Evolutionary conservation across 2,797 vertebrate species (phyloP), one percentile per base, ranked within the genome.

Genomic region (Pelodytes ibericus): DNA sequence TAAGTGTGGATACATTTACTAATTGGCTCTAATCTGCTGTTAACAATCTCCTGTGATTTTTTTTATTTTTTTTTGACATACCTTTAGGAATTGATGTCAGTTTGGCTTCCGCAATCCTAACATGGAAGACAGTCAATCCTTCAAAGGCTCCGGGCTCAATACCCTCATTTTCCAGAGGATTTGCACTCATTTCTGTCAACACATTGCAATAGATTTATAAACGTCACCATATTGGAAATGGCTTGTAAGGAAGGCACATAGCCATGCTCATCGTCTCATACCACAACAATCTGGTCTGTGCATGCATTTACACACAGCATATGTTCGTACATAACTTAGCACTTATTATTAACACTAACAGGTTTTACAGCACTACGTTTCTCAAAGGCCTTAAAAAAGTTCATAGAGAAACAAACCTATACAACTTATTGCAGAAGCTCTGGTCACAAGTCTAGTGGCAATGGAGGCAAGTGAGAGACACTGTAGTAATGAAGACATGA

Each of bases 51-150:
- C n/a, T n/a, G n/a, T n/a, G n/a, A n/a, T n/a, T n/a, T n/a, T n/a
- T n/a, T n/a, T n/a, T n/a, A n/a, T n/a, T n/a, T n/a, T n/a, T n/a
- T 1, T 66, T 3, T 27, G 77, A 30, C 84, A 27, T 80, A 97
- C 97, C 96, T 97, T 98, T 99, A 69, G 97, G 97, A 79, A 99
- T 60, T 26, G 95, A 91, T 2, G 95, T 96, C 66, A 99, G 88
- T 86, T 93, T 96, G 33, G 95, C 93, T 86, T 99, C 96, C 69
- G 96, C 94, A 39, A 99, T 95, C 77, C 97, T 93, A 47, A 99
- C 84, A 27, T 98, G 97, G 25, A 95, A 93, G 16, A 94, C 92
- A 0, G 94, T 91, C 86, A 98, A 87, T 33, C 93, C 94, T 75
- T 97, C 93, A 64, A 99, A 99, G 56, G 97, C 96, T 64, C 95